Evolutionary conservation across 2,888 invertebrate species (phyloP).

Genomic region (Odontomyia ornata): DNA sequence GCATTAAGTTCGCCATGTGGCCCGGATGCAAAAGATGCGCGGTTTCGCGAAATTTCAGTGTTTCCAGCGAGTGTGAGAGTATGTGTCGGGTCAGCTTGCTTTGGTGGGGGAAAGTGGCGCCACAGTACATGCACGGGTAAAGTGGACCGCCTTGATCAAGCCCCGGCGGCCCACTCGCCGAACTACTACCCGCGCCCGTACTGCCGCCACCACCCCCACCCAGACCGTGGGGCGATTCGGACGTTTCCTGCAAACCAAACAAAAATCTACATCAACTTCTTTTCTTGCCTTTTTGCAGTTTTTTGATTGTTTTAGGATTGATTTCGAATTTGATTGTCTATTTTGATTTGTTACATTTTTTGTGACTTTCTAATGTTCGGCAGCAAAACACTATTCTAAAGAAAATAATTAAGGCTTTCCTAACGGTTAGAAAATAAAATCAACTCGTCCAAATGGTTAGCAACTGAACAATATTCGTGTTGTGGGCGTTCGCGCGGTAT

Average conservation of each 20-base stretch:
- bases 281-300: slow-evolving; percentile 52
- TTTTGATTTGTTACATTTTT: slow-evolving; percentile 55
- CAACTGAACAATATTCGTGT: slow-evolving; percentile 28
- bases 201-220: slow-evolving; percentile 61
- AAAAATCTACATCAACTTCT: slow-evolving; percentile 91
- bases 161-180: slow-evolving; percentile 53
- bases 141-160: slow-evolving; percentile 62
- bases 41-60: slow-evolving; percentile 83
- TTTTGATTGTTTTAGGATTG: slow-evolving; percentile 47
- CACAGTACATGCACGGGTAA: slow-evolving; percentile 90
- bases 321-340: slow-evolving; percentile 51
- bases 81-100: slow-evolving; percentile 91
- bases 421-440: slow-evolving; percentile 35
- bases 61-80: slow-evolving; percentile 87
- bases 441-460: slow-evolving; percentile 28
- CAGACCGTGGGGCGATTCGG: slow-evolving; percentile 75
- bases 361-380: slow-evolving; percentile 54
- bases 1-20: slow-evolving; percentile 66
- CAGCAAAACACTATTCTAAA: slow-evolving; percentile 45
- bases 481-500: background rate
- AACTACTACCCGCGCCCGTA: slow-evolving; percentile 55
- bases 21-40: slow-evolving; percentile 73
- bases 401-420: slow-evolving; percentile 35
- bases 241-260: slow-evolving; percentile 91
- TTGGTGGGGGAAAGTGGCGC: slow-evolving; percentile 87